A percentile compares a stretch with the other conserved stretches of the same genome.
Conservation (phyloP, 1,140 invertebrate genomes). For the Drosophila cardini region DNA sequence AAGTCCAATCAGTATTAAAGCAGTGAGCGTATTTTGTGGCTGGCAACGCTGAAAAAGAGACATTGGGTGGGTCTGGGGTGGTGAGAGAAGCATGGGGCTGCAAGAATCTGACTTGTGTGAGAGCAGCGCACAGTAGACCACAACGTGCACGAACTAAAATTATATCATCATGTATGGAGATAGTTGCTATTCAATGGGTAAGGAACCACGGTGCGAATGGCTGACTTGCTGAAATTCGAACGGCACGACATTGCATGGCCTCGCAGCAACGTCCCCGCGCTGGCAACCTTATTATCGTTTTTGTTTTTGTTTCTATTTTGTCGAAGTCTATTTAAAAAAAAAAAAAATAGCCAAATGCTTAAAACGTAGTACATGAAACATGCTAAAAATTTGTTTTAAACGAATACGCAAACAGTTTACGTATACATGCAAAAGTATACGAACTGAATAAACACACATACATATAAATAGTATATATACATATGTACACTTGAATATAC, state of each 20-base stretch:
- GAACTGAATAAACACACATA: constrained; percentile 24
- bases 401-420: constrained; percentile 44
- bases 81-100: constrained; percentile 11
- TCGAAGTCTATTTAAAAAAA: constrained; percentile 68
- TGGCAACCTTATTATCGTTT: constrained; percentile 46
- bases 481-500: constrained; percentile 1
- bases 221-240: constrained; percentile 62
- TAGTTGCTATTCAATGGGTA: not conserved
- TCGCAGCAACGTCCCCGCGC: constrained; percentile 33
- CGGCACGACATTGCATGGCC: constrained; percentile 52
- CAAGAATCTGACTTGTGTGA: constrained; percentile 17
- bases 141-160: not conserved
- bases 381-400: constrained; percentile 71
- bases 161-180: not conserved
- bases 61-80: constrained; percentile 7
- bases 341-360: constrained; percentile 47
- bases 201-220: constrained; percentile 47
- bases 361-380: constrained; percentile 59
- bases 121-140: constrained; percentile 38
- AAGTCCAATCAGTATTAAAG: constrained; percentile 69
- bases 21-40: constrained; percentile 59
- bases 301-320: constrained; percentile 50
- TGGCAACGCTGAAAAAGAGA: constrained; percentile 50
- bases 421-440: constrained; percentile 8
- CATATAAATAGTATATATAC: not conserved